Evolutionary conservation across 1,140 invertebrate genomes (phyloP).

Genomic region (Dinothrombium tinctorium): DNA sequence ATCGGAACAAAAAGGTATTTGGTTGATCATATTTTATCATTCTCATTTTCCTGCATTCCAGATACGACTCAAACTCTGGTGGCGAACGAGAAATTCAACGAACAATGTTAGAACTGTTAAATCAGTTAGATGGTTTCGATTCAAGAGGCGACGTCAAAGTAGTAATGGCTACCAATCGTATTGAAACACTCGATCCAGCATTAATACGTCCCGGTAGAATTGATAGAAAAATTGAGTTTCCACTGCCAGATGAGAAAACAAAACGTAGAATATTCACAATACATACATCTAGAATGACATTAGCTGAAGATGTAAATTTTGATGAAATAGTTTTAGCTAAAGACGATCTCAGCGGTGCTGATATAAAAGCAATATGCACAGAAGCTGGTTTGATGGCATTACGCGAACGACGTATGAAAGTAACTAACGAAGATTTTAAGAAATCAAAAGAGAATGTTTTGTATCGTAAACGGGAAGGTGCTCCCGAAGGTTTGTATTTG

Average conservation of each 20-base stretch:
- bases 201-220: constrained; percentile 95
- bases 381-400: constrained; percentile 95
- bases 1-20: constrained; percentile 76
- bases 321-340: constrained; percentile 97
- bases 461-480: constrained; percentile 97
- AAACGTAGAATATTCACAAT: constrained; percentile 94
- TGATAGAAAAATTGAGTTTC: constrained; percentile 98
- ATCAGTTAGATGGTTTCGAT: constrained; percentile 97
- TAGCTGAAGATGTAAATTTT: constrained; percentile 88
- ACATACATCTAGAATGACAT: constrained; percentile 91
- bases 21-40: background rate
- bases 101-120: constrained; percentile 96
- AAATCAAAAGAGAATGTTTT: constrained; percentile 99
- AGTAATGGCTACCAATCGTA: constrained; percentile 98
- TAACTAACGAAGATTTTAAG: constrained; percentile 97
- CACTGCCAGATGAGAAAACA: constrained; percentile 96
- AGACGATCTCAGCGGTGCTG: constrained; percentile 94
- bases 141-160: constrained; percentile 84
- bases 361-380: constrained; percentile 89
- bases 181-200: constrained; percentile 96
- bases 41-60: constrained; percentile 11
- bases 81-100: constrained; percentile 98
- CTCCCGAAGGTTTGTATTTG: constrained; percentile 93
- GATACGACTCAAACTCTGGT: constrained; percentile 95
- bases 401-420: constrained; percentile 93